Conservation (phyloP, 92 coral and sea anemone species). For the Galaxea fascicularis region DNA sequence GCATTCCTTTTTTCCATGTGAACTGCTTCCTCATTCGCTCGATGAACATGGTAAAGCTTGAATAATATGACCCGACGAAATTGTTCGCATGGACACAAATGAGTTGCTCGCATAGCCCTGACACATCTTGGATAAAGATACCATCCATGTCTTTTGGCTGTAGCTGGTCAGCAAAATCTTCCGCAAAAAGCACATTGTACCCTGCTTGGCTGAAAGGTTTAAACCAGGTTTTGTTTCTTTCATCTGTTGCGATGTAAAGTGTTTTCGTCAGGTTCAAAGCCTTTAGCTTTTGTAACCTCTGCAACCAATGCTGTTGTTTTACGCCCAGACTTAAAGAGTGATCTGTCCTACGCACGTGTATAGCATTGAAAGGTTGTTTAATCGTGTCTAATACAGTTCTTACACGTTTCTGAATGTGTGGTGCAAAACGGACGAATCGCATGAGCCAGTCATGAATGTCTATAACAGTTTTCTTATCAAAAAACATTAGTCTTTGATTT, state of each 20-base stretch:
- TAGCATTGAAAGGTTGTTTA: conserved; percentile 77
- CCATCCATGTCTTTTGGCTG: background rate
- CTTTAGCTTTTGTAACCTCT: conserved; percentile 31
- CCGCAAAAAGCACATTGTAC: conserved; percentile 75
- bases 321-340: conserved; percentile 71
- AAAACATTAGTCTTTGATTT: conserved; percentile 69
- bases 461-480: conserved; percentile 66
- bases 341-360: conserved; percentile 89
- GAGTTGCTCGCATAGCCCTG: conserved; percentile 88
- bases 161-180: conserved; percentile 49
- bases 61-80: conserved; percentile 89
- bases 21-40: conserved; percentile 70
- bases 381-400: conserved; percentile 32
- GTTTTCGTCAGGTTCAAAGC: conserved; percentile 61
- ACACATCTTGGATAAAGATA: conserved; percentile 63
- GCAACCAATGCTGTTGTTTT: conserved; percentile 73
- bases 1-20: conserved; percentile 72
- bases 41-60: conserved; percentile 82
- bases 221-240: conserved; percentile 81
- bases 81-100: conserved; percentile 78
- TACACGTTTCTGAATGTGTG: conserved; percentile 63
- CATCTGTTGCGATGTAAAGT: conserved; percentile 95
- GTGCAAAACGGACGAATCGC: conserved; percentile 74
- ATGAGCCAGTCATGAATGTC: conserved; percentile 80
- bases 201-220: conserved; percentile 85